phyloP scores from a whole-genome alignment of 2,797 vertebrate genomes.

The Poecilia velifera region DNA sequence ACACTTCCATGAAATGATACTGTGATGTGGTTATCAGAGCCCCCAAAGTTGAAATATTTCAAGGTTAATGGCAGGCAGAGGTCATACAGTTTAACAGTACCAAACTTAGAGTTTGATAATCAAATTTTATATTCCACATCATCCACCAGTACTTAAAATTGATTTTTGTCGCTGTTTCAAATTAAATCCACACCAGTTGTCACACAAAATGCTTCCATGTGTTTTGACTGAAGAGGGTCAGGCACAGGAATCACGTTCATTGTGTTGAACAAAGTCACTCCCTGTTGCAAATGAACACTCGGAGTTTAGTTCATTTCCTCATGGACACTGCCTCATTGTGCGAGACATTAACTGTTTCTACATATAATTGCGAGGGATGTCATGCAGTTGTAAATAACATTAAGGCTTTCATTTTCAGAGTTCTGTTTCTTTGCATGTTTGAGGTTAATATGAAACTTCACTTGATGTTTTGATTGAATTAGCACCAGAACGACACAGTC shows the following conservation, averaged over 20 bases:
- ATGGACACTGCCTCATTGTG: background rate
- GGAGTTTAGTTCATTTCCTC: background rate
- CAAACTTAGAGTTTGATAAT: background rate
- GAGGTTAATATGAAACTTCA: slow-evolving; percentile 39
- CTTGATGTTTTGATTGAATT: background rate
- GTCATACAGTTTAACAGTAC: too few species aligned
- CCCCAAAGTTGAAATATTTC: too few species aligned
- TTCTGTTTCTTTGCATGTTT: slow-evolving; percentile 9
- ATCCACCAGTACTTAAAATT: background rate
- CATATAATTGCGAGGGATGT: background rate
- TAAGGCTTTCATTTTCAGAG: background rate
- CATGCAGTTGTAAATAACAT: slow-evolving; percentile 18
- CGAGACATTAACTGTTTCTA: background rate
- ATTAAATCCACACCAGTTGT: background rate
- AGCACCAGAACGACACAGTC: background rate
- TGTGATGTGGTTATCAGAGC: too few species aligned
- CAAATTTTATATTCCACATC: too few species aligned
- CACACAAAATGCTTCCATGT: background rate
- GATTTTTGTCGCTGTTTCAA: background rate
- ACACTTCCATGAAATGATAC: background rate
- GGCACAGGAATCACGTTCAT: background rate
- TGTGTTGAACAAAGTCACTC: background rate
- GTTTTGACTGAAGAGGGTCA: background rate
- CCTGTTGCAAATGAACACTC: background rate
- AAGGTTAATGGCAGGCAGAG: too few species aligned